Percentiles rank a stretch among this genome's conserved stretches.
Evolutionary conservation across 2,113 vertebrate genomes (phyloP).

Genomic region (Antigone vipio): DNA sequence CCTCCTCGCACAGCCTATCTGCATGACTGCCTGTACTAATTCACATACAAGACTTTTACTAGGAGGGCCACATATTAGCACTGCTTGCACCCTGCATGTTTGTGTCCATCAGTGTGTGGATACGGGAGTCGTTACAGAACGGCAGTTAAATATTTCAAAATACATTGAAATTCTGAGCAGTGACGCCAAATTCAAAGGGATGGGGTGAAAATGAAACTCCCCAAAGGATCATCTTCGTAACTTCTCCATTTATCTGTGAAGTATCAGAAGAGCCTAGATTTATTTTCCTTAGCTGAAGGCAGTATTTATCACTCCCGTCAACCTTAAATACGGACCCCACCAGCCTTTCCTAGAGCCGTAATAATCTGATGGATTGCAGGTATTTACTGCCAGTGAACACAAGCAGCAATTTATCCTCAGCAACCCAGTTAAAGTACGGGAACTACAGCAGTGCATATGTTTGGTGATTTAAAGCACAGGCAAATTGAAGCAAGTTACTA

Average conservation of each 20-base stretch:
- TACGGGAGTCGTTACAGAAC: neutral
- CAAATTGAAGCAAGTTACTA: neutral
- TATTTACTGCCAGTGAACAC: neutral
- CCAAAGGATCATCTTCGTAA: neutral
- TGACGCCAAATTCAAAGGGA: neutral
- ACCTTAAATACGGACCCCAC: rapidly evolving
- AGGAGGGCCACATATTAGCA: neutral
- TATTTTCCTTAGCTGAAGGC: neutral
- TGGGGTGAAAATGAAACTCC: neutral
- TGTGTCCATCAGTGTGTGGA: neutral
- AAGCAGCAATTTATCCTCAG: neutral
- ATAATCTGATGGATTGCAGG: neutral
- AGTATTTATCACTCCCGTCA: neutral
- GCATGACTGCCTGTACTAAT: neutral
- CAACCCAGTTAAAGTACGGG: neutral
- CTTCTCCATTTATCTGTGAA: neutral
- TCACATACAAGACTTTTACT: neutral
- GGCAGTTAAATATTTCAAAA: neutral
- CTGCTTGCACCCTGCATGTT: neutral
- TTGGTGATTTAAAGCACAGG: neutral
- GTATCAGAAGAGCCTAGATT: neutral
- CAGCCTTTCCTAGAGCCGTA: neutral
- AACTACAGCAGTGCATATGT: neutral
- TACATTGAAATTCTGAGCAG: neutral
- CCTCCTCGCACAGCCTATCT: neutral